Base-by-base conservation (phyloP, 2,797 vertebrate species). In the Staurois parvus region DNA sequence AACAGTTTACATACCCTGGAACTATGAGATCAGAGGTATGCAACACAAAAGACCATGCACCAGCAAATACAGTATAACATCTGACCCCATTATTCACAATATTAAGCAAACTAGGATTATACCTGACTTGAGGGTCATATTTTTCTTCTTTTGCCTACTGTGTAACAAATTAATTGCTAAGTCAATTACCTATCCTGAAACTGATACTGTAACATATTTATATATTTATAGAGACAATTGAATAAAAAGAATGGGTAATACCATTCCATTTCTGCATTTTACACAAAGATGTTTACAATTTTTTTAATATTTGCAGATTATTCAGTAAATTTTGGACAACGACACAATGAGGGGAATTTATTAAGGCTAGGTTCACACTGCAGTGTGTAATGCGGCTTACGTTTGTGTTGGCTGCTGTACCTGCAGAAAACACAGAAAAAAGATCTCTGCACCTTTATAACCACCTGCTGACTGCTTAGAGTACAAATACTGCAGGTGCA, bases 1-100 rank as follows among this genome's bases (percentile, higher is more conserved):
- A 30, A 37, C 79, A 89, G 85, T 90, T 91, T 89, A 89, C 52
- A 83, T 84, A 70, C 30, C 74, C 52, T 24, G 87, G 74, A 89
- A 89, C 89, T 92, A 89, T 75, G 26, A n/a, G 17, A 37, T 73
- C 70, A 26, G 15, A 69, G 89, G 92, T 81, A 88, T 90, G 68
- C 30, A 89, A 81, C 92, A 85, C 90, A 91, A 82, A n/a, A 95
- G 94, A 93, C 94, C 94, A 95, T 95, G 93, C 95, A 95, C 94
- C 94, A 95, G 93, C 93, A 92, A 90, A 85, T 90, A 89, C 89
- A 93, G 93, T 93, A 92, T 66, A 83, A 83, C 56, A 72, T 68
- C n/a, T 73, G 13, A 24, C 56, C 24, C 29, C 28, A 52, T n/a
- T 8, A 21, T 59, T 69, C 5, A 66, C 19, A 76, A 76, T 69